These are phyloP conservation scores for Coracopsis vasa DNA, from an alignment of 2,113 vertebrate genomes.

Conservation along the genomic window DNA sequence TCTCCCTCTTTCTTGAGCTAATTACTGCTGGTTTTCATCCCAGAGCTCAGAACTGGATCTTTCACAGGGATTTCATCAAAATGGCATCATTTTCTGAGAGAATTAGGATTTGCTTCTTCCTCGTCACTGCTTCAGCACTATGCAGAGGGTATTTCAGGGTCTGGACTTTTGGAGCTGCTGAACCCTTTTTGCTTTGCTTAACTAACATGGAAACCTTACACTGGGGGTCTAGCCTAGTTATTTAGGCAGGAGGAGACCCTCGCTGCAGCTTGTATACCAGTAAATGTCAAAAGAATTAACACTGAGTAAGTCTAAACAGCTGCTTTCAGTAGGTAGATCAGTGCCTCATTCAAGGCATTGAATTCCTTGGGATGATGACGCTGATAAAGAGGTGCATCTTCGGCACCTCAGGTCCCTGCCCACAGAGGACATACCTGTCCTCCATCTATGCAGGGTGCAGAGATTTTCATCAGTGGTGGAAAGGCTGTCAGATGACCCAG, in stretches of 20 bases:
- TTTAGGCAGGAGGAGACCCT: background rate
- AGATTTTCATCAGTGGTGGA: background rate
- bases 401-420: background rate
- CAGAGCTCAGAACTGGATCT: background rate
- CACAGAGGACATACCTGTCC: background rate
- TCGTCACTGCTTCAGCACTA: background rate
- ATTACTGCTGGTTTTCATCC: background rate
- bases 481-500: background rate
- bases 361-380: background rate
- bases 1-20: background rate
- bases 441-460: background rate
- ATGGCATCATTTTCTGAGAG: background rate
- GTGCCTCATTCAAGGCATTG: background rate
- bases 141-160: rapidly evolving
- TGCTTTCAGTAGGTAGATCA: background rate
- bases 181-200: background rate
- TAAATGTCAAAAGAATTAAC: background rate
- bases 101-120: background rate
- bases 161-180: background rate
- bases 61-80: background rate
- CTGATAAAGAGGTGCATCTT: background rate
- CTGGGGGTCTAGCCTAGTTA: background rate
- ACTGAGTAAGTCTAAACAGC: background rate
- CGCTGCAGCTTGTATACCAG: background rate
- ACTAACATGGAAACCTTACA: background rate